Evolutionary conservation across 1,140 invertebrate genomes (phyloP), one percentile per base, ranked within the genome.

Genomic region (Neodiprion pinetum): DNA sequence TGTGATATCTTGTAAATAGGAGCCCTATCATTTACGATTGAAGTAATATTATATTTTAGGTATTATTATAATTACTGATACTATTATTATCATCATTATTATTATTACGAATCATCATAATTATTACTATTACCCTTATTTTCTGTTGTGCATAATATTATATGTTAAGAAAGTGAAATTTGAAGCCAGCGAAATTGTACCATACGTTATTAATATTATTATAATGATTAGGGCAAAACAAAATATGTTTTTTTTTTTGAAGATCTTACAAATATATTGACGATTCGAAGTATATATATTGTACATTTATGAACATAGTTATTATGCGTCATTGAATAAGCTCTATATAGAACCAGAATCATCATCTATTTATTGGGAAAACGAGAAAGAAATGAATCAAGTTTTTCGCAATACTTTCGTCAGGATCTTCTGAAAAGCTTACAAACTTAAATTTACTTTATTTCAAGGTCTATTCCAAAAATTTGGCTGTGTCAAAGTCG

Each of bases 1-100:
- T 86, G 85, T 86, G 85, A 87, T 87, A 86, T 82, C 77, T 70
- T 86, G 84, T 86, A 87, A 77, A 86, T 85, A 86, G 53, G 53
- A 61, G 53, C 53, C 53, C 53, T 61, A 61, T 61, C n/a, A 61
- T 61, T 61, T 14, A 61, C 53, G 53, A 61, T 61, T 61, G n/a
- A 9, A 61, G 5, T 61, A 61, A 14, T 61, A 61, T 61, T 61
- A 40, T 40, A 61, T 61, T 61, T 74, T 78, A 78, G n/a, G 28
- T 40, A 61, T 14, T 61, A 12, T 9, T 61, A 61, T 12, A n/a
- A 61, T 61, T 61, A 61, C 8, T 9, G n/a, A 14, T 9, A 61
- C 9, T 9, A 61, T 61, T 40, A 40, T 40, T 40, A 40, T 40
- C 28, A 40, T 40, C 28, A 75, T 77, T 77, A 80, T 79, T 80